Percentiles rank a stretch among this genome's conserved stretches.
Evolutionary conservation across 2,797 vertebrate genomes (phyloP).

Genomic region (Clarias laeviceps): DNA sequence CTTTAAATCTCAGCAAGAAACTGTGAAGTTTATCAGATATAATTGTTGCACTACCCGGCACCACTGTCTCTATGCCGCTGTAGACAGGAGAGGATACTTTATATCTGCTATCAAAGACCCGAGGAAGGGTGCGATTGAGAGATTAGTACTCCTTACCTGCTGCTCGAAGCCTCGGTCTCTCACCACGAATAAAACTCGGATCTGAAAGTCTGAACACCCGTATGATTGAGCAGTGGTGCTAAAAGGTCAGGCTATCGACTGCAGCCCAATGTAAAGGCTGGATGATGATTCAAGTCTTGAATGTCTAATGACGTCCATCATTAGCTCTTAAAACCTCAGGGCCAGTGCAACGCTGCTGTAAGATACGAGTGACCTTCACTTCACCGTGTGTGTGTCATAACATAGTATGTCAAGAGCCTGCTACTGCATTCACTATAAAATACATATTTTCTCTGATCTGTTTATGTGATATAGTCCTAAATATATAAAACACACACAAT

Average conservation of each 20-base stretch:
- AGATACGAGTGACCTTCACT: conserved; percentile 34
- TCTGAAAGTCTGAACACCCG: conserved; percentile 50
- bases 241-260: conserved; percentile 59
- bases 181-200: conserved; percentile 47
- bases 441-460: not conserved
- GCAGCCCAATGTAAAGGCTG: conserved; percentile 52
- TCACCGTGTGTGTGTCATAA: not conserved
- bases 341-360: conserved; percentile 7
- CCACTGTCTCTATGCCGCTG: conserved; percentile 28
- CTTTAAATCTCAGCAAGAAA: conserved; percentile 40
- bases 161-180: conserved; percentile 42
- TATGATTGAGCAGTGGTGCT: conserved; percentile 58
- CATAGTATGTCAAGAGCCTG: not conserved
- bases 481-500: not conserved
- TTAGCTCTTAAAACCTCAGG: conserved; percentile 54
- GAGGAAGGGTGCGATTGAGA: conserved; percentile 53
- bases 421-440: not conserved
- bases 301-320: conserved; percentile 58
- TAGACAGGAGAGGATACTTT: conserved; percentile 47
- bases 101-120: conserved; percentile 56
- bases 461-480: not conserved
- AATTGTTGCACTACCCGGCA: conserved; percentile 40
- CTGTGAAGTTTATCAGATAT: conserved; percentile 43
- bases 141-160: conserved; percentile 54
- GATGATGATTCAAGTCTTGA: conserved; percentile 51